Percentiles rank a stretch among this genome's conserved stretches.
Conservation (phyloP, 1,140 invertebrate genomes). For the Bilobella aurantiaca region DNA sequence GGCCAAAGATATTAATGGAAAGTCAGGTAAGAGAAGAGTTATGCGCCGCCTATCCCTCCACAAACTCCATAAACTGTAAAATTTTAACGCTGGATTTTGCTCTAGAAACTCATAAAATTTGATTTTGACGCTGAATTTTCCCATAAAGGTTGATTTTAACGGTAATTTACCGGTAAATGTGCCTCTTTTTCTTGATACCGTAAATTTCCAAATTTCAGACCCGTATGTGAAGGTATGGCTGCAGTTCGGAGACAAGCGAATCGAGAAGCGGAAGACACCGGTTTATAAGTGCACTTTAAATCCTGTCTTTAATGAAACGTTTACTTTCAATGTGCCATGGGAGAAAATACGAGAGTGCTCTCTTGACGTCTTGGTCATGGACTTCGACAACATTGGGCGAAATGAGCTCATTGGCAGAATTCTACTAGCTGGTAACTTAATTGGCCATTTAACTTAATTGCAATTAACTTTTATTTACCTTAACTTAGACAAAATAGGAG, state of each 20-base stretch:
- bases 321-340: slow-evolving; percentile 86
- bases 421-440: slow-evolving; percentile 71
- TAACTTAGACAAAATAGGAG: too few relatives aligned
- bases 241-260: slow-evolving; percentile 82
- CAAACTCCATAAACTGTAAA: neutral
- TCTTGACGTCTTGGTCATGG: slow-evolving; percentile 85
- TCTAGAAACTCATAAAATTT: too few relatives aligned
- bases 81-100: too few relatives aligned
- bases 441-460: too few relatives aligned
- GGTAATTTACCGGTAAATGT: too few relatives aligned
- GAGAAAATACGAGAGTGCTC: slow-evolving; percentile 88
- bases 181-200: too few relatives aligned
- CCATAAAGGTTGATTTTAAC: too few relatives aligned
- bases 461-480: too few relatives aligned
- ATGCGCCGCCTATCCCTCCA: neutral
- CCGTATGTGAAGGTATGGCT: slow-evolving; percentile 94
- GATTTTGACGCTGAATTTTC: too few relatives aligned
- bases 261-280: slow-evolving; percentile 91
- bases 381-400: slow-evolving; percentile 84
- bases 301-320: slow-evolving; percentile 85
- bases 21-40: slow-evolving; percentile 58
- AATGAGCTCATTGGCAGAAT: slow-evolving; percentile 87
- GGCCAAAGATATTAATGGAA: slow-evolving; percentile 88
- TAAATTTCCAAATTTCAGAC: too few relatives aligned
- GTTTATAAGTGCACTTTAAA: slow-evolving; percentile 67